Evolutionary conservation across 2,888 invertebrate genomes (phyloP).

Genomic region (Dicyrtomina minuta): DNA sequence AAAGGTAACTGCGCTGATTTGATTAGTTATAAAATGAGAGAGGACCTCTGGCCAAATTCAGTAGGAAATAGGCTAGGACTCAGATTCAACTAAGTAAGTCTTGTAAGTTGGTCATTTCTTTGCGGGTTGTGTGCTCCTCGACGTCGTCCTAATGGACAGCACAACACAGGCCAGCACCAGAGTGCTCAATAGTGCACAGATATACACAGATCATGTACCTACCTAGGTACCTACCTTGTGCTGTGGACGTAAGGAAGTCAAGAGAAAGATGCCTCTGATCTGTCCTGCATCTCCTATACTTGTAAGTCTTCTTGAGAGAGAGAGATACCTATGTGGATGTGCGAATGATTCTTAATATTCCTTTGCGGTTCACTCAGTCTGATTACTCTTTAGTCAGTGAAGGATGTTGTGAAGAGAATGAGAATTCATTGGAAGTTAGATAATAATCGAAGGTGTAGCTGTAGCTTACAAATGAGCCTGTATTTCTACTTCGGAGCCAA

Average conservation of each 20-base stretch:
- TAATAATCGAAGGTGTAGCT: conserved; percentile 30
- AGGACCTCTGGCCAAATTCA: conserved; percentile 3
- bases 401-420: neutral
- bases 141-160: no score
- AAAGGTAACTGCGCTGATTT: conserved; percentile 31
- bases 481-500: conserved; percentile 23
- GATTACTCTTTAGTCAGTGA: neutral
- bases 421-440: conserved; percentile 25
- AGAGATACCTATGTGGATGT: neutral
- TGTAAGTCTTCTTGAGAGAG: neutral
- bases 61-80: conserved; percentile 10
- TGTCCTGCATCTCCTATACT: no score
- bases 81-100: conserved; percentile 1
- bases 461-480: conserved; percentile 24
- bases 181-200: no score
- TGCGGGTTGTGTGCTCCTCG: conserved; percentile 16
- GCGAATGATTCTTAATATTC: conserved; percentile 9
- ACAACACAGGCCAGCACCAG: no score
- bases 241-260: no score
- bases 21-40: conserved; percentile 18
- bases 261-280: no score
- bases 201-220: no score
- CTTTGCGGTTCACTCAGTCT: neutral
- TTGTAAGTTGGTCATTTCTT: conserved; percentile 31
- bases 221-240: no score